Evolutionary conservation across 2,888 invertebrate species (phyloP).

Genomic region (Lydus trimaculatus): DNA sequence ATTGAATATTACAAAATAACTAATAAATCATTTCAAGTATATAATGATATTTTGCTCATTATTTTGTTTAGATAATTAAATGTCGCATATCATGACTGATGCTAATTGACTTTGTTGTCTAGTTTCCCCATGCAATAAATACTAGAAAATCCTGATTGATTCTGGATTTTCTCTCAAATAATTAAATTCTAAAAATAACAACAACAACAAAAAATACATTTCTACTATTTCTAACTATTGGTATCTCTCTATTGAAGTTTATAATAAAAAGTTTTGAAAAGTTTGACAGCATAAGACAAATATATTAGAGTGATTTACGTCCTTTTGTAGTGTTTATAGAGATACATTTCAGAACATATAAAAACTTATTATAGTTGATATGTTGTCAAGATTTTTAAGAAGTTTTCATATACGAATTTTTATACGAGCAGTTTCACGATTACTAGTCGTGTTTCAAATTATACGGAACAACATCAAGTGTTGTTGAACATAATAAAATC

Average conservation of each 20-base stretch:
- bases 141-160: constrained; percentile 14
- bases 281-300: neutral
- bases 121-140: constrained; percentile 18
- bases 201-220: too few relatives aligned
- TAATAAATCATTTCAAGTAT: constrained; percentile 1
- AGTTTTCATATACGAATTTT: neutral
- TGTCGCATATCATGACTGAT: constrained; percentile 27
- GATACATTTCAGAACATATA: neutral
- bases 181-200: too few relatives aligned
- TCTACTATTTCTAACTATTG: too few relatives aligned
- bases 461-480: neutral
- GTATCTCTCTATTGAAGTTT: neutral
- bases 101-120: constrained; percentile 27
- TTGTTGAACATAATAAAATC: neutral
- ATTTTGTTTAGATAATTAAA: constrained; percentile 28
- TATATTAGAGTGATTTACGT: neutral
- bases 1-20: neutral
- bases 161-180: neutral
- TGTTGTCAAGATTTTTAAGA: constrained; percentile 1
- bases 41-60: constrained; percentile 17
- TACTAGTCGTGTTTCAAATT: neutral
- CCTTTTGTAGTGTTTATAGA: neutral
- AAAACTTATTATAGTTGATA: constrained; percentile 1
- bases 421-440: neutral
- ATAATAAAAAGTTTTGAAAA: neutral